Evolutionary conservation across 1,140 invertebrate genomes (phyloP), one percentile per base, ranked within the genome.

Genomic region (Lamellibrachia luymesi): DNA sequence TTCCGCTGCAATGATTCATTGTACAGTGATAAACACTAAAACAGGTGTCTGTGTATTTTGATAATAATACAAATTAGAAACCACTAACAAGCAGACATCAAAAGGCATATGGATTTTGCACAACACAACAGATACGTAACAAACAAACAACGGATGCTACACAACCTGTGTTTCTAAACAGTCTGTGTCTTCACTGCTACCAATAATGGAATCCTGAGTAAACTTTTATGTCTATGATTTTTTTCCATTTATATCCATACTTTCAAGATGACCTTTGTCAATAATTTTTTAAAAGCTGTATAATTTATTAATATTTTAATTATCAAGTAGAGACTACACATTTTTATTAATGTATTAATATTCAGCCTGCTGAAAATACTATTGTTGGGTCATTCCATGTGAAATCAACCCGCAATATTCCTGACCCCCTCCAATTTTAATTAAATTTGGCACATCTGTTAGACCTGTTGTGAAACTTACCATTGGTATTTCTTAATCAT

Each of bases 311-410:
- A 52, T 25, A 90, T 52, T 92, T 25, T 64, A 92, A 56, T 51
- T 51, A n/a, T 7, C 25, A 38, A 92, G 2, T 92, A 92, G 92
- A 93, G 91, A 90, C 50, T 92, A 89, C 64, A 49, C 38, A 38
- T 38, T 38, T 38, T 38, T 38, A 38, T 38, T 91, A 90, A 56
- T 1, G 8, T 38, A 80, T 91, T 25, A 89, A 51, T 91, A 38
- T 38, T 38, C 38, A 38, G 38, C 38, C 38, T 38, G 38, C 38
- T 38, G 38, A 38, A 38, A 38, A 38, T 38, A 38, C 38, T 38
- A 38, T 38, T 38, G 38, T 38, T 38, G 38, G 38, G 38, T 38
- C 38, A 38, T 38, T 38, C 38, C 38, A 38, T 38, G 1, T 38
- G 38, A 38, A 38, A 38, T 38, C 1, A 38, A 38, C 38, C 38